Evolutionary conservation across 2,888 invertebrate genomes (phyloP).

Genomic region (Pogonocherus hispidulus): DNA sequence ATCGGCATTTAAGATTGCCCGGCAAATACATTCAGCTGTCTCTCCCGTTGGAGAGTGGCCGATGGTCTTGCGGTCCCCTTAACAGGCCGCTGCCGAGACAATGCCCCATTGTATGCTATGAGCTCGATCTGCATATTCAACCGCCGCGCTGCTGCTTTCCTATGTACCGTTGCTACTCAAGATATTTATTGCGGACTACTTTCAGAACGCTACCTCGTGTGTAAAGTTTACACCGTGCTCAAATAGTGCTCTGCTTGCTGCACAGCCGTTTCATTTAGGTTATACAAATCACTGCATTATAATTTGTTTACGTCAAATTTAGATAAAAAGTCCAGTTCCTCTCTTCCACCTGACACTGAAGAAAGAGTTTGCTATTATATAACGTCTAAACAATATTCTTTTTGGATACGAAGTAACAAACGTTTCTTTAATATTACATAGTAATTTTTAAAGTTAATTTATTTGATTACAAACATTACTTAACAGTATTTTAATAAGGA

Average conservation of each 20-base stretch:
- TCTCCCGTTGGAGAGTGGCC: slow-evolving; percentile 31
- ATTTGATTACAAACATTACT: too few species aligned
- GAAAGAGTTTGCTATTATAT: too few species aligned
- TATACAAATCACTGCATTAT: background rate
- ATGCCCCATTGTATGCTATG: slow-evolving; percentile 43
- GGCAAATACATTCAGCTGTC: slow-evolving; percentile 31
- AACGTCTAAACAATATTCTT: too few species aligned
- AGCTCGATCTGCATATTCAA: slow-evolving; percentile 42
- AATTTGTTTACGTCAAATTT: background rate
- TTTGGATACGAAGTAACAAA: too few species aligned
- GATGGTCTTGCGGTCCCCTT: slow-evolving; percentile 34
- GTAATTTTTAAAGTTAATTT: too few species aligned
- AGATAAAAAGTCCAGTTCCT: too few species aligned
- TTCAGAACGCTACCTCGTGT: slow-evolving; percentile 23
- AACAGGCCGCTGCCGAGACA: slow-evolving; percentile 34
- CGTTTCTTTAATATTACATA: too few species aligned
- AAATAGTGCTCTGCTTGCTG: slow-evolving; percentile 15
- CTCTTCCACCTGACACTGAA: too few species aligned
- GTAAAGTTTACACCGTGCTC: slow-evolving; percentile 25
- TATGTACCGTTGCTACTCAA: slow-evolving; percentile 38
- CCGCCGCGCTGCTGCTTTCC: slow-evolving; percentile 20
- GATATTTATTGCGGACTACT: slow-evolving; percentile 35
- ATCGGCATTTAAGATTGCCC: slow-evolving; percentile 31
- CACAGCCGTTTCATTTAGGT: background rate
- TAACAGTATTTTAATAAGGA: too few species aligned